A percentile compares a stretch with the other conserved stretches of the same genome.
Conservation (phyloP, 2,113 vertebrate species). For the Rhizomys pruinosus region DNA sequence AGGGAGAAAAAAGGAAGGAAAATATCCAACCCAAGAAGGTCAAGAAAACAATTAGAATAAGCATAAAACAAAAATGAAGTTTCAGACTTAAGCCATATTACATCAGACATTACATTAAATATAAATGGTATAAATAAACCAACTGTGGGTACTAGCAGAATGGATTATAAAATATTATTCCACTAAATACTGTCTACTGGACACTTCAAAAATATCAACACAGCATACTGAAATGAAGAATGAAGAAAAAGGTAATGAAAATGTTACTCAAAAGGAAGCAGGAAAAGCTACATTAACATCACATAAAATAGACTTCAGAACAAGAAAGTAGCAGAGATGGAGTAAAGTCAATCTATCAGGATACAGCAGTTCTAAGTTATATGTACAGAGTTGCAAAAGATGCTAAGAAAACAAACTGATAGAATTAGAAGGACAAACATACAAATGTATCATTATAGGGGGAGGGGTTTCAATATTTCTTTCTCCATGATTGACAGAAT, state of each 20-base stretch:
- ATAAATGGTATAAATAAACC: neutral
- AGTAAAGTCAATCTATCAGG: neutral
- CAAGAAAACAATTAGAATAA: neutral
- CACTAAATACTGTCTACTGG: neutral
- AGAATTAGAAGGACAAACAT: neutral
- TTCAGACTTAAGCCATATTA: no score
- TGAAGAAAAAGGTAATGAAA: neutral
- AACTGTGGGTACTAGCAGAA: neutral
- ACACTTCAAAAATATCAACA: neutral
- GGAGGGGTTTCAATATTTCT: neutral
- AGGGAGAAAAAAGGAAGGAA: neutral
- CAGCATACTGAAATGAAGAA: neutral
- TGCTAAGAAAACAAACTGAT: neutral
- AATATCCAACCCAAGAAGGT: no score
- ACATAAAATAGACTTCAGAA: neutral
- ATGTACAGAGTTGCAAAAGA: neutral
- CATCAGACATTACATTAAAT: neutral
- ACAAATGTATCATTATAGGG: neutral
- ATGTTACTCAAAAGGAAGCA: conserved; percentile 34
- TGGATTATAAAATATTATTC: neutral
- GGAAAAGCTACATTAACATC: neutral
- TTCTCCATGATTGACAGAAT: neutral
- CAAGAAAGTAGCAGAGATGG: neutral
- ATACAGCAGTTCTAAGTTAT: neutral
- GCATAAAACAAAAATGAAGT: neutral